These are phyloP conservation scores for Aleiodes testaceus DNA, from an alignment of 2,888 invertebrate species.

Conservation along the genomic window DNA sequence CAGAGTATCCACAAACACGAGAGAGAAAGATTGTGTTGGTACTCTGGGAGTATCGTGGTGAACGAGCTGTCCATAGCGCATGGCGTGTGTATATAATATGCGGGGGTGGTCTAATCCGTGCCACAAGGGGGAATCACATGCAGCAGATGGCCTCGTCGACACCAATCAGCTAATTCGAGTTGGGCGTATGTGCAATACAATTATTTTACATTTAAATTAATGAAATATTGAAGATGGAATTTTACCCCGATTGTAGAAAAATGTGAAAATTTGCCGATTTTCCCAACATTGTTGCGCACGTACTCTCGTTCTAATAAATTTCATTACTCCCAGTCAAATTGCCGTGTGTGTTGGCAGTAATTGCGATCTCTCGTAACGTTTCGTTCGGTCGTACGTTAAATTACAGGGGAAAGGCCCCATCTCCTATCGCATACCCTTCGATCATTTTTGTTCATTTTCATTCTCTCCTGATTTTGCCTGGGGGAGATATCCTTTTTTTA, in stretches of 20 bases:
- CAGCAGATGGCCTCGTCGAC: constrained; percentile 63
- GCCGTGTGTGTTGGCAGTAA: constrained; percentile 42
- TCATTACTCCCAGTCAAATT: constrained; percentile 52
- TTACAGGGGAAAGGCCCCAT: constrained; percentile 20
- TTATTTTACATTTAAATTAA: too few relatives aligned
- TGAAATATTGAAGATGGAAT: too few relatives aligned
- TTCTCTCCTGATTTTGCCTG: constrained; percentile 6
- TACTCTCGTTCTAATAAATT: constrained; percentile 55
- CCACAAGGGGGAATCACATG: constrained; percentile 43
- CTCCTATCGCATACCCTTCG: constrained; percentile 6
- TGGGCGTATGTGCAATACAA: constrained; percentile 58
- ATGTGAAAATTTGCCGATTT: neutral
- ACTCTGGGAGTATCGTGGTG: constrained; percentile 37
- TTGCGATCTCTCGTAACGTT: constrained; percentile 41
- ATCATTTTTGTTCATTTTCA: constrained; percentile 20
- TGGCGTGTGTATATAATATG: constrained; percentile 59
- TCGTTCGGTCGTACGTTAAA: constrained; percentile 30
- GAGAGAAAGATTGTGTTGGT: constrained; percentile 40
- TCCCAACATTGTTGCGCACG: neutral
- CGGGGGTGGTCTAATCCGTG: constrained; percentile 56
- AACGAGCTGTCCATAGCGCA: constrained; percentile 48
- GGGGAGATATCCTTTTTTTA: neutral
- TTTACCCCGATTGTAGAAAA: too few relatives aligned
- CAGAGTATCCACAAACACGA: constrained; percentile 49
- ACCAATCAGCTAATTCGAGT: constrained; percentile 63